Evolutionary conservation across 1,140 invertebrate genomes (phyloP), one percentile per base, ranked within the genome.

Genomic region (Pseudomyrmex cubaensis): DNA sequence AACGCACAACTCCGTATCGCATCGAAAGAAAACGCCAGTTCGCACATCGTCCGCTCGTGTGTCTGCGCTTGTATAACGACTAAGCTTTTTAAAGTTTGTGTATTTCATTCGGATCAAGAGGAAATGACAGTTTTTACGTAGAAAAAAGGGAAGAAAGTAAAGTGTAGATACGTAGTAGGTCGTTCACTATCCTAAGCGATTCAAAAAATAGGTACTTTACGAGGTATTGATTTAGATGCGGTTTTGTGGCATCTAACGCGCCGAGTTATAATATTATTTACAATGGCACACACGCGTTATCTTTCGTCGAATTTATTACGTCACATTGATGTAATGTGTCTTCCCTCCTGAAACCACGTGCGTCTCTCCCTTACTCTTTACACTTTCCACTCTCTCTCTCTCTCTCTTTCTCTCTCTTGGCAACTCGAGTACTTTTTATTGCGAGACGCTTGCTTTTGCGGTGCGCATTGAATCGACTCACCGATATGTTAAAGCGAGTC

Each of bases 131-230:
- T 15, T 70, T 48, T 72, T 5, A 57, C 35, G 12, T 80, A 61
- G 54, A 70, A 70, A 70, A 70, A 15, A 80, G 54, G 46, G 66
- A 80, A 80, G 54, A 80, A 80, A 80, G 22, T 72, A 80, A 80
- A 80, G 56, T 17, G 48, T 44, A 52, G 50, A 52, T 35, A 67
- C 22, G 66, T 17, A 35, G 17, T 62, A 61, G 3, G 63, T 69
- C 22, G 44, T 72, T n/a, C 25, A 61, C 44, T 80, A 72, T 80
- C 22, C 66, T 80, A 80, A 70, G 76, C 66, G 66, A 80, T 80
- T 80, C 54, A 25, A 80, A 80, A 80, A 80, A 80, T 80, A 80
- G 66, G 76, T 80, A 80, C 66, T 69, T 80, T 35, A 72, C 66
- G 56, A 80, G 66, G 76, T 80, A 77, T 77, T 54, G 72, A 80